A percentile compares a stretch with the other conserved stretches of the same genome.
These are phyloP conservation scores for Rhagologus leucostigma DNA, from an alignment of 2,113 vertebrate genomes.

Conservation along the genomic window DNA sequence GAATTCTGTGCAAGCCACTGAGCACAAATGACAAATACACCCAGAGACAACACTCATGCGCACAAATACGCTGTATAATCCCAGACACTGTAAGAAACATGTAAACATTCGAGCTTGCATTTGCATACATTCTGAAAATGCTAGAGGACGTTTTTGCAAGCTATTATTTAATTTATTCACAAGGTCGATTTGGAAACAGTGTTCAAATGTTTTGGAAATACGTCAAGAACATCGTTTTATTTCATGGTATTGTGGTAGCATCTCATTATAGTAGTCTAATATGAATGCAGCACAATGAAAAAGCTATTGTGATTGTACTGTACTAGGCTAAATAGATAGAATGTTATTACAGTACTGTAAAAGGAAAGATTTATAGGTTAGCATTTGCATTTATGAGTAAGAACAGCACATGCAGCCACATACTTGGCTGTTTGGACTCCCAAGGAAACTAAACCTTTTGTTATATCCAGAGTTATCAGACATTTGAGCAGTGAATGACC, in stretches of 20 bases:
- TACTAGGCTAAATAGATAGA: constrained; percentile 52
- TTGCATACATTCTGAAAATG: constrained; percentile 59
- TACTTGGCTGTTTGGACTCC: constrained; percentile 32
- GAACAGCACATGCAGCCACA: constrained; percentile 14
- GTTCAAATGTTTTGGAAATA: constrained; percentile 65
- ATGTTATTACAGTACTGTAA: constrained; percentile 26
- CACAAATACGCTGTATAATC: constrained; percentile 31
- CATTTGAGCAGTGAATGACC: constrained; percentile 34
- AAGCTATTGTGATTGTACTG: constrained; percentile 52
- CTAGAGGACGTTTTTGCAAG: constrained; percentile 63
- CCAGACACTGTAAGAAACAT: constrained; percentile 66
- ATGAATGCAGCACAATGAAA: constrained; percentile 56
- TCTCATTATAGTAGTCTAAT: constrained; percentile 54
- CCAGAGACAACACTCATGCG: constrained; percentile 48
- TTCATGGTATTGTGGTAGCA: constrained; percentile 45
- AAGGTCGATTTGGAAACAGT: constrained; percentile 64
- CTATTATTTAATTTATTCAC: constrained; percentile 61
- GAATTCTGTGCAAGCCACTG: constrained; percentile 53
- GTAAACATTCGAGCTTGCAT: constrained; percentile 63
- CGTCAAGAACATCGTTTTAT: constrained; percentile 53
- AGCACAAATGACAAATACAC: constrained; percentile 63
- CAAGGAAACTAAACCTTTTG: constrained; percentile 22
- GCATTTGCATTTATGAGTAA: constrained; percentile 48
- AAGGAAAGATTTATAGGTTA: constrained; percentile 53
- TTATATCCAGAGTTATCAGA: constrained; percentile 42